Evolutionary conservation across 1,140 invertebrate genomes (phyloP), one percentile per base, ranked within the genome.

Genomic region (Myzus persicae): DNA sequence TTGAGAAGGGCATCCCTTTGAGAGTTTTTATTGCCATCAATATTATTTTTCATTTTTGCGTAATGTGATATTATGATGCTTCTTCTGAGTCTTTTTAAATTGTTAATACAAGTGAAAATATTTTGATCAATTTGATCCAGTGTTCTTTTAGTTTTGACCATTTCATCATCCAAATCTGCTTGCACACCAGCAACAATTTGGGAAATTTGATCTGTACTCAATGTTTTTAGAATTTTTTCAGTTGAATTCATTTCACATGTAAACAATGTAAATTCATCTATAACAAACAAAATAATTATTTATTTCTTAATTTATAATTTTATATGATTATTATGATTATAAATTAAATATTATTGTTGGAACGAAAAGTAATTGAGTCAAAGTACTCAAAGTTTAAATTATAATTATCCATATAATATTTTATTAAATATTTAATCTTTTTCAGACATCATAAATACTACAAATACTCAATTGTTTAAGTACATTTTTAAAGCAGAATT

Each of bases 21-120:
- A 51, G 14, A 2, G 42, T 93, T 93, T 84, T 93, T 93, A 38
- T 93, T 48, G 8, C 91, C 91, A 54, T 93, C 81, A 26, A 14
- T 8, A 54, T 93, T 93, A 54, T 54, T 93, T 93, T 93, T 93
- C 91, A 93, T 85, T 11, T 93, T 93, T 24, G 91, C 91, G 48
- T 51, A 93, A 82, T 93, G 91, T 85, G 91, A 93, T 54, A 84
- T 93, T 42, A 93, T 38, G 20, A 93, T 54, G n/a, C 81, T 38
- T 85, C 81, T 84, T 46, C 91, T 81, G 11, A 93, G 48, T 93
- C 85, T 93, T 84, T 85, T 93, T 42, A 93, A 82, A 31, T 84
- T 48, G 2, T n/a, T 20, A 36, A 93, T 84, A 54, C 81, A 84
- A 18, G 44, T 40, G 7, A 54, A 82, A 84, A 93, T 93, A 54